A percentile compares a stretch with the other conserved stretches of the same genome.
Conservation (phyloP, 2,888 invertebrate species). For the Drosophila paramelanica region DNA sequence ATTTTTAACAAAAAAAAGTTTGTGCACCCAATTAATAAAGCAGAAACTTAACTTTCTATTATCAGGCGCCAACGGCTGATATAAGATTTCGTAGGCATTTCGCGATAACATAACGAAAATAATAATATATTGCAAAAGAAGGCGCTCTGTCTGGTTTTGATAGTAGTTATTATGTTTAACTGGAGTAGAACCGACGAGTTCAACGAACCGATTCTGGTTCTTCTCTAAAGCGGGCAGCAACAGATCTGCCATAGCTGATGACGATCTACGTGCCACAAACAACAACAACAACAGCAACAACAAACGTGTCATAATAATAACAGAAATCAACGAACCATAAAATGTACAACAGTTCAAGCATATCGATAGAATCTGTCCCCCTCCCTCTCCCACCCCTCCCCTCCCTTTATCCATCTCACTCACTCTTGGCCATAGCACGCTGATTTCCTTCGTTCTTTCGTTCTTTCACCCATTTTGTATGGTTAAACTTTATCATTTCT, state of each 20-base stretch:
- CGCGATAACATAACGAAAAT: constrained; percentile 22
- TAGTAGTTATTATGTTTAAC: constrained; percentile 37
- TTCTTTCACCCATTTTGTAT: not conserved
- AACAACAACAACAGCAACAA: constrained; percentile 35
- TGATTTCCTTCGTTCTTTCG: constrained; percentile 3
- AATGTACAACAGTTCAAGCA: constrained; percentile 59
- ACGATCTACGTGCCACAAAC: constrained; percentile 38
- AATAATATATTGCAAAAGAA: constrained; percentile 18
- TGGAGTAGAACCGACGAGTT: constrained; percentile 39
- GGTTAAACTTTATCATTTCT: constrained; percentile 5
- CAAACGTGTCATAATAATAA: constrained; percentile 67
- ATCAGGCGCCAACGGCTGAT: constrained; percentile 17
- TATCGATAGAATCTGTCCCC: constrained; percentile 46
- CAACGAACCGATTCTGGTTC: constrained; percentile 42
- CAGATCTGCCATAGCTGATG: constrained; percentile 49
- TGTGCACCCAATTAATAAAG: not conserved
- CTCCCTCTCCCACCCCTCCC: not conserved
- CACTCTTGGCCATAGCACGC: not conserved
- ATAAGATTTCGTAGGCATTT: not conserved
- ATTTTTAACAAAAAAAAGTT: not conserved
- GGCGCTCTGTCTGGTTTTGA: not conserved
- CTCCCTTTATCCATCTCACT: not conserved
- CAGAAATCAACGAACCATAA: constrained; percentile 71
- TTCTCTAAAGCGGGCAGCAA: not conserved
- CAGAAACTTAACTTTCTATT: not conserved